Evolutionary conservation across 2,888 invertebrate genomes (phyloP).

Genomic region (Leucophora obtusa): DNA sequence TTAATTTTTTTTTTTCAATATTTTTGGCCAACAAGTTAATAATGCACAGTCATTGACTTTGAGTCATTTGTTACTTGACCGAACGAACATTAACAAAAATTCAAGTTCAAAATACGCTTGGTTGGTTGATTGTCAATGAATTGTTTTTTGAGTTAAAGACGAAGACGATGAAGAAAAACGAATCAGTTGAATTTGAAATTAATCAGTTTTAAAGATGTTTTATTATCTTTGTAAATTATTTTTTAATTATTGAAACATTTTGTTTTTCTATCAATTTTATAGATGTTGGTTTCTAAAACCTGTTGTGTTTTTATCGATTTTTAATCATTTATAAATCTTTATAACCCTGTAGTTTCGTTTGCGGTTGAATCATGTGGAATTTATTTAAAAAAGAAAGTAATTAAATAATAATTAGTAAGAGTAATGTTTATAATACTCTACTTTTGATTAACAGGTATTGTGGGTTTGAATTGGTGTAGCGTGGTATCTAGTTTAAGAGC

Average conservation of each 20-base stretch:
- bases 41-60: slow-evolving; percentile 51
- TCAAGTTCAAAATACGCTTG: slow-evolving; percentile 31
- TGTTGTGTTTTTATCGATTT: slow-evolving; percentile 13
- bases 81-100: background rate
- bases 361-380: background rate
- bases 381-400: background rate
- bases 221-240: background rate
- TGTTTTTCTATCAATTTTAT: background rate
- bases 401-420: slow-evolving; percentile 17
- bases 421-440: too few species aligned
- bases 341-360: background rate
- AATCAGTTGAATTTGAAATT: background rate
- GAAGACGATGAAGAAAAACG: background rate
- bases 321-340: slow-evolving; percentile 25
- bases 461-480: too few species aligned
- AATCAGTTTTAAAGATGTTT: background rate
- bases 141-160: background rate
- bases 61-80: background rate
- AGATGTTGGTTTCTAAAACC: slow-evolving; percentile 13
- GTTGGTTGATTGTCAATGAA: background rate
- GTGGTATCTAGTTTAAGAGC: too few species aligned
- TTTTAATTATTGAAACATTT: background rate
- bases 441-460: too few species aligned
- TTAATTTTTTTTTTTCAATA: background rate
- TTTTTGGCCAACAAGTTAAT: slow-evolving; percentile 32